Evolutionary conservation across 1,140 invertebrate genomes (phyloP).

Genomic region (Drosophila chauvacae): DNA sequence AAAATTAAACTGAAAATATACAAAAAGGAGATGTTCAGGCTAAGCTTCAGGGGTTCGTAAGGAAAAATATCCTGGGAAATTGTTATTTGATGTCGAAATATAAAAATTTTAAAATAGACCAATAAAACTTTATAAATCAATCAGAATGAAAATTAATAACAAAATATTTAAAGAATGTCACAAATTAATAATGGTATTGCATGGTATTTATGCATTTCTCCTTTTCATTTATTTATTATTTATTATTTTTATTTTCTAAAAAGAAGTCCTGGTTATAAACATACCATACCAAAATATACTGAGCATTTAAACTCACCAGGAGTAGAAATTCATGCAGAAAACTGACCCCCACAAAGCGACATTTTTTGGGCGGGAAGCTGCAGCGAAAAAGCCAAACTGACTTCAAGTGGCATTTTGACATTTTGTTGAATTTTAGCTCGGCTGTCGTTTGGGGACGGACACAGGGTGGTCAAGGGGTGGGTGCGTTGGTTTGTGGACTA

Average conservation of each 20-base stretch:
- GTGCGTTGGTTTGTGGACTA: neutral
- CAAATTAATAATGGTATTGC: neutral
- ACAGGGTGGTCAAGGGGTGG: constrained; percentile 2
- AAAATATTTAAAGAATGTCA: neutral
- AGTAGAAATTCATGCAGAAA: constrained; percentile 41
- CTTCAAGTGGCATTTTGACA: constrained; percentile 71
- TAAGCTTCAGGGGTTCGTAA: neutral
- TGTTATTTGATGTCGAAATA: neutral
- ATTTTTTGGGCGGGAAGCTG: constrained; percentile 19
- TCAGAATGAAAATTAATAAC: neutral
- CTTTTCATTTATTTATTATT: neutral
- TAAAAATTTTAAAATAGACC: too few species aligned
- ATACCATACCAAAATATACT: neutral
- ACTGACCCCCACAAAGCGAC: constrained; percentile 45
- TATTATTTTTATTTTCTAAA: neutral
- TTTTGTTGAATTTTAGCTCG: constrained; percentile 64
- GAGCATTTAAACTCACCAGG: constrained; percentile 13
- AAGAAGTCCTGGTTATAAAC: neutral
- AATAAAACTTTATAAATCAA: neutral
- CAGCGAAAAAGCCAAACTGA: constrained; percentile 48
- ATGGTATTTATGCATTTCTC: neutral
- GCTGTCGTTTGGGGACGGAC: constrained; percentile 17
- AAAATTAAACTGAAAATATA: constrained; percentile 31
- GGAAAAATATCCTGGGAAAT: neutral
- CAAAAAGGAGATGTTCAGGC: neutral